Conservation (phyloP, 2,888 invertebrate species). For the Byasa hedistus region DNA sequence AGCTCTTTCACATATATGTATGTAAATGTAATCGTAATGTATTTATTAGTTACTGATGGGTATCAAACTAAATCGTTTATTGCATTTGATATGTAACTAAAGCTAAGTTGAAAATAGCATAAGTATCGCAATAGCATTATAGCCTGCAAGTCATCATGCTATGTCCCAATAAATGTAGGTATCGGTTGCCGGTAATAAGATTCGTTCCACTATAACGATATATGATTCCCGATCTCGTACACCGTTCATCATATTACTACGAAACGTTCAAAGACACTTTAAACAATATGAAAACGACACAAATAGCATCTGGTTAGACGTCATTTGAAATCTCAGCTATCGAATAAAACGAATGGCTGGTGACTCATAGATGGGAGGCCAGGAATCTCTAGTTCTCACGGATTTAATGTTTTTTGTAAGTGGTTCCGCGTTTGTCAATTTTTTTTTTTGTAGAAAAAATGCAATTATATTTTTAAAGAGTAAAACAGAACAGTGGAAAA, state of each 20-base stretch:
- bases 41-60: not conserved
- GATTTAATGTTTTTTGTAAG: constrained; percentile 17
- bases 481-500: not conserved
- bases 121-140: constrained; percentile 26
- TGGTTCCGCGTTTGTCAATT: constrained; percentile 11
- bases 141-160: constrained; percentile 24
- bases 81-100: constrained; percentile 14
- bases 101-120: constrained; percentile 28
- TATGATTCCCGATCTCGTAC: constrained; percentile 27
- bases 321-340: constrained; percentile 37
- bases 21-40: not conserved
- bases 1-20: not conserved
- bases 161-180: constrained; percentile 29
- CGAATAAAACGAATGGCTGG: constrained; percentile 35
- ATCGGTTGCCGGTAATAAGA: constrained; percentile 30
- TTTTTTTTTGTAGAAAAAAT: constrained; percentile 19
- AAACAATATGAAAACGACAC: constrained; percentile 30
- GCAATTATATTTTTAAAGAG: constrained; percentile 15
- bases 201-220: constrained; percentile 30
- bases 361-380: constrained; percentile 30
- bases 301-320: constrained; percentile 36
- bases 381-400: constrained; percentile 29
- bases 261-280: constrained; percentile 31
- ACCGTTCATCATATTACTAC: constrained; percentile 32
- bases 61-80: constrained; percentile 5